Conservation (phyloP, 2,113 vertebrate species). For the Corvus cornix region DNA sequence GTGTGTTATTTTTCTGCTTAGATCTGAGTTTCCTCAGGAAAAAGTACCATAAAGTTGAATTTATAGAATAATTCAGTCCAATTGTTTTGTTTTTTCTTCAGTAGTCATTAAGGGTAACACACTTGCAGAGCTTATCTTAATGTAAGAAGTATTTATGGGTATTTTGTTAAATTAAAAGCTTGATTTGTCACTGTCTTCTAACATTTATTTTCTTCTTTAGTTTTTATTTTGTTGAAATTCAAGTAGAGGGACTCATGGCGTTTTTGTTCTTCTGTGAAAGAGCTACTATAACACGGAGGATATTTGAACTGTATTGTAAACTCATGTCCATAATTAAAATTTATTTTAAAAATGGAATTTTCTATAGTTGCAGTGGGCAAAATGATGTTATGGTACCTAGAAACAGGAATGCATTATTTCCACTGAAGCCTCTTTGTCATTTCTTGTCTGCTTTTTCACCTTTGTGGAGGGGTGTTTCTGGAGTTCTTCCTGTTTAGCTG, state of each 20-base stretch:
- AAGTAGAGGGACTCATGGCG: rapidly evolving
- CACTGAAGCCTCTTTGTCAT: background rate
- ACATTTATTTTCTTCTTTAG: background rate
- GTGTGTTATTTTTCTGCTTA: background rate
- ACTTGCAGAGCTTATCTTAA: background rate
- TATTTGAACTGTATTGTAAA: background rate
- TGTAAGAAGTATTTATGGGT: background rate
- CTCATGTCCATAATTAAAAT: background rate
- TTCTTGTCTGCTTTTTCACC: background rate
- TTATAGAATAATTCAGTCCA: background rate
- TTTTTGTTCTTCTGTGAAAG: background rate
- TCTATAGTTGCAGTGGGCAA: background rate
- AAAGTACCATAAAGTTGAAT: background rate
- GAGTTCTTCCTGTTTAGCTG: background rate
- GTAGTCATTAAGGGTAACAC: background rate
- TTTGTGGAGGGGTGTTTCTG: background rate
- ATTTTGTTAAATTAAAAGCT: background rate
- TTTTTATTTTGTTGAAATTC: background rate
- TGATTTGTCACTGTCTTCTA: background rate
- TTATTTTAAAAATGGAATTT: background rate
- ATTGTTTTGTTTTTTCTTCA: background rate
- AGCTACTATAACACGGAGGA: rapidly evolving
- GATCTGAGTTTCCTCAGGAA: background rate
- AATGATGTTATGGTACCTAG: background rate
- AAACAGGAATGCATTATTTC: background rate